Conservation (phyloP, 2,113 vertebrate genomes). For the Triplophysa dalaica region DNA sequence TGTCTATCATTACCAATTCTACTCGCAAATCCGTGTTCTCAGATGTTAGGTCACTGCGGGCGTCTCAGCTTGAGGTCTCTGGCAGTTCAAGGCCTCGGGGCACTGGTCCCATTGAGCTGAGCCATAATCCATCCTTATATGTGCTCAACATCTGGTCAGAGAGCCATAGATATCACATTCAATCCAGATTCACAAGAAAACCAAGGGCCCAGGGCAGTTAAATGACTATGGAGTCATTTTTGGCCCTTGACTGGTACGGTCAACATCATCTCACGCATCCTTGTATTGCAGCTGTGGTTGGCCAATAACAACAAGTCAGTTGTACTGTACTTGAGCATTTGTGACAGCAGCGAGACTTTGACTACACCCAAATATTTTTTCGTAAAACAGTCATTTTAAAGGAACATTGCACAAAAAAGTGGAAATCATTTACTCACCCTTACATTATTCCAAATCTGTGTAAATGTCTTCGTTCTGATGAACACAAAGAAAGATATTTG, state of each 20-base stretch:
- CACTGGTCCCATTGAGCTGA: too few relatives aligned
- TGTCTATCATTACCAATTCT: too few relatives aligned
- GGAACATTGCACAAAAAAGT: too few relatives aligned
- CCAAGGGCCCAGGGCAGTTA: neutral
- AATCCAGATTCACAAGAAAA: slow-evolving; percentile 16
- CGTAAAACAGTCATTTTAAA: neutral
- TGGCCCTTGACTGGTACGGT: neutral
- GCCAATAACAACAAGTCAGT: neutral
- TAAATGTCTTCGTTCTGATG: too few relatives aligned
- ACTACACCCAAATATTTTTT: neutral
- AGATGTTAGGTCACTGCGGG: too few relatives aligned
- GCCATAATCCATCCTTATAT: too few relatives aligned
- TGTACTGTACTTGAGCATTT: neutral
- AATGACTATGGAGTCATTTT: slow-evolving; percentile 12
- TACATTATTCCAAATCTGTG: too few relatives aligned
- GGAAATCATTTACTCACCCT: too few relatives aligned
- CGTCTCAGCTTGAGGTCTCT: too few relatives aligned
- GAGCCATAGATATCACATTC: neutral
- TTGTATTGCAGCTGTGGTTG: neutral
- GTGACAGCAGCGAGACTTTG: neutral
- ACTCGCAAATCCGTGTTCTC: too few relatives aligned
- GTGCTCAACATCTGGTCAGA: neutral
- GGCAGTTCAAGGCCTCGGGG: too few relatives aligned
- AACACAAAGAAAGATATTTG: too few relatives aligned
- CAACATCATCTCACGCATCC: slow-evolving; percentile 13